A percentile compares a stretch with the other conserved stretches of the same genome.
Conservation (phyloP, 2,888 invertebrate species). For the Lasioglossum morio region DNA sequence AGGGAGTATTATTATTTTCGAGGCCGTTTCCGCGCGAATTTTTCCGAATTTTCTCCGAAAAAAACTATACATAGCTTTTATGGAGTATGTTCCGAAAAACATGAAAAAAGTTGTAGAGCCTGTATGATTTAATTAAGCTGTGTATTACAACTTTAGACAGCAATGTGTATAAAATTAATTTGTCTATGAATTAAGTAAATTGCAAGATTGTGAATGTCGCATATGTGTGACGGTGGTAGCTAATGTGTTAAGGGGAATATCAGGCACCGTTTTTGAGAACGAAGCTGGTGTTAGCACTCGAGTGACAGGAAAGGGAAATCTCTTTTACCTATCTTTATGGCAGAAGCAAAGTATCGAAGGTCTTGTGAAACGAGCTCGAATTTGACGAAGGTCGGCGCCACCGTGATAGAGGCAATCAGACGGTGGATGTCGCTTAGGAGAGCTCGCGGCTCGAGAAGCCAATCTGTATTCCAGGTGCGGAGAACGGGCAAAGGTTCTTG, state of each 20-base stretch:
- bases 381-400: slow-evolving; percentile 48
- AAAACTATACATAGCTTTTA: no score
- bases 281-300: no score
- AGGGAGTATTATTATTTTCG: background rate
- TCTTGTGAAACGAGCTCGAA: slow-evolving; percentile 30
- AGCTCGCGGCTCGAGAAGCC: slow-evolving; percentile 20
- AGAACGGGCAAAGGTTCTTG: slow-evolving; percentile 58
- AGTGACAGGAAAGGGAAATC: no score
- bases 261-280: background rate
- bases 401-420: slow-evolving; percentile 25
- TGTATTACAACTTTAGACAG: background rate
- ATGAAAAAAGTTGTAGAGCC: background rate
- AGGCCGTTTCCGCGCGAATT: no score
- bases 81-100: no score
- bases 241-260: slow-evolving; percentile 5
- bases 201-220: no score
- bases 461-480: slow-evolving; percentile 55
- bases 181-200: no score
- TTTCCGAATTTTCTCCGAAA: no score
- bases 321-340: no score
- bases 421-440: slow-evolving; percentile 31
- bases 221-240: no score
- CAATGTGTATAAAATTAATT: background rate
- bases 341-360: background rate
- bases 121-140: background rate